phyloP scores from a whole-genome alignment of 2,888 invertebrate genomes.

The Chrysotoxum bicinctum region DNA sequence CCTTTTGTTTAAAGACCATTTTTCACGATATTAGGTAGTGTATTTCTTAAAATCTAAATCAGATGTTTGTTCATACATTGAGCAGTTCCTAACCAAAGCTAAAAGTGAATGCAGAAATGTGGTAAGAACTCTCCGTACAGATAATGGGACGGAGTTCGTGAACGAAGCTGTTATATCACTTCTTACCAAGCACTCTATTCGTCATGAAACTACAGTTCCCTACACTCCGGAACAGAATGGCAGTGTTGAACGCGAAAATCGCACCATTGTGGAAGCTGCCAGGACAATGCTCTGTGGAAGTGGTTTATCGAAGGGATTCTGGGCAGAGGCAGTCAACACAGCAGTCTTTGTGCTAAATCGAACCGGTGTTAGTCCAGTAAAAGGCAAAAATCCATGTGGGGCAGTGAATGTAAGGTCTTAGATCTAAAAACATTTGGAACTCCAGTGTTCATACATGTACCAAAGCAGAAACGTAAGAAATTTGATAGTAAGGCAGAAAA shows the following conservation, averaged over 20 bases:
- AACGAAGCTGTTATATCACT: too few species aligned
- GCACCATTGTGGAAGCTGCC: conserved; percentile 65
- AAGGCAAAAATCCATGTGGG: conserved; percentile 76
- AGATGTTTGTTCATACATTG: too few species aligned
- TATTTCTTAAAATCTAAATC: conserved; percentile 58
- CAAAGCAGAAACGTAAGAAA: conserved; percentile 76
- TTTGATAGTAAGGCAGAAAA: conserved; percentile 75
- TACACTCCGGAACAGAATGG: conserved; percentile 62
- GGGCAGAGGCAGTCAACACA: conserved; percentile 78
- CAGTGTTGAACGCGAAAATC: conserved; percentile 59
- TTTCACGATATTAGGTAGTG: conserved; percentile 49
- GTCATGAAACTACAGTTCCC: too few species aligned
- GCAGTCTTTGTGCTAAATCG: conserved; percentile 74
- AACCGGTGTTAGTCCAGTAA: conserved; percentile 8
- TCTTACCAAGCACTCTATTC: too few species aligned
- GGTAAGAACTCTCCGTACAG: too few species aligned
- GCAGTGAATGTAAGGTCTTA: background rate
- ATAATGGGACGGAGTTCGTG: too few species aligned
- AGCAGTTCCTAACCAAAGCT: too few species aligned
- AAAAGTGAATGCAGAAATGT: too few species aligned
- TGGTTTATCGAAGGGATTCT: conserved; percentile 74
- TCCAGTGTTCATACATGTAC: conserved; percentile 76
- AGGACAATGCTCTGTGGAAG: conserved; percentile 57
- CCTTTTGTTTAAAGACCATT: conserved; percentile 63
- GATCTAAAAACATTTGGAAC: conserved; percentile 77